Evolutionary conservation across 35 echinoderm and acorn worm species (phyloP), one percentile per base, ranked within the genome.

Genomic region (Heliocidaris tuberculata): DNA sequence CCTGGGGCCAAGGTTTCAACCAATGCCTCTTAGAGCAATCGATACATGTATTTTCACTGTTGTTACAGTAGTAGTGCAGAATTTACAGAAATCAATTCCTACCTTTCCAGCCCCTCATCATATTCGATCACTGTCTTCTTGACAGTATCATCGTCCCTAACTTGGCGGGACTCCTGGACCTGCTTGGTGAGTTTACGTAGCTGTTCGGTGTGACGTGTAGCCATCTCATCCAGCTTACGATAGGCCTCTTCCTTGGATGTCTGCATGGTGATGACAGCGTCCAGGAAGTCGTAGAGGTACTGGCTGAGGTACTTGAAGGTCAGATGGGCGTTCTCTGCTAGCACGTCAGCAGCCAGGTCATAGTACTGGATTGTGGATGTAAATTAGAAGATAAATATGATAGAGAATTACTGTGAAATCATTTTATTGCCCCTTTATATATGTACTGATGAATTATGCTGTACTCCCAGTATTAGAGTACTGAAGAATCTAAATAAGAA

Each of bases 51-150:
- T 42, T 32, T 13, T 13, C 87, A 32, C 4, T 2, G 31, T 47
- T 16, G 30, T 6, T 89, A 48, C 2, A 13, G 11, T 5, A n/a
- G 29, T 48, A 32, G 70, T 19, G n/a, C 17, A 78, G 7, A 59
- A 70, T 27, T 19, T 5, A 70, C 27, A 27, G 65, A n/a, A 42
- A 48, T 24, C 11, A 49, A 85, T 93, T 1, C 61, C 48, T 95
- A 99, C 98, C 97, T 97, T 90, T 99, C 98, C n/a, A 99, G 60
- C 2, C 97, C 96, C 48, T 99, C 98, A 85, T 99, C 98, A 88
- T 99, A 99, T 59, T 99, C 98, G 27, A 97, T 99, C 71, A 99
- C 98, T 13, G 96, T 96, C 88, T 97, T 97, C 95, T 99, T 99
- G 8, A 99, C 98, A 0, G 93, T 85, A 59, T 99, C 98, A 42